Base-by-base conservation (phyloP, 2,797 vertebrate genomes). In the Poecile montanus region DNA sequence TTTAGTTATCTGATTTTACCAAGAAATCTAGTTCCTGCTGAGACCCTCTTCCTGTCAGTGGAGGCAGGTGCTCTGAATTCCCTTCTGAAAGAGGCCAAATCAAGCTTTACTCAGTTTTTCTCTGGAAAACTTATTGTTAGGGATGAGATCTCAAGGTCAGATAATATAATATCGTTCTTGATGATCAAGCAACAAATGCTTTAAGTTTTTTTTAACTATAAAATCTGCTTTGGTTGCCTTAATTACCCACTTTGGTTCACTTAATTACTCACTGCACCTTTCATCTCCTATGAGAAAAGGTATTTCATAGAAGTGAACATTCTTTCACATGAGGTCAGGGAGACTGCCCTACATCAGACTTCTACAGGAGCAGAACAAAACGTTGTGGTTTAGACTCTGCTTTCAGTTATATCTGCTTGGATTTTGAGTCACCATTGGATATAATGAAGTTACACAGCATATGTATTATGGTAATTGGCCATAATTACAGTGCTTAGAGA, bases 401-500 rank as follows among this genome's bases (percentile, higher is more conserved):
- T 83, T 77, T 78, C 62, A 44, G 36, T 81, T 82, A 13, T 29
- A 70, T 34, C 54, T 40, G 30, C 32, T 70, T 68, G 56, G 62
- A 42, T 90, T 84, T 84, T 45, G 62, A 93, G 48, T 86, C 63
- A 86, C 72, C 36, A 67, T 8, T 81, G 48, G n/a, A 45, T 42
- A 73, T 42, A 83, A 92, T 73, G 70, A 85, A 88, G 67, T 93
- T 89, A 66, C 48, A 34, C 14, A 74, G 51, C 40, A 57, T 67
- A 74, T 54, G 11, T 75, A 66, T 93, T 85, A 90, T 76, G 60
- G 74, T 89, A 92, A 76, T 72, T 87, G 26, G n/a, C 26, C 34
- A 47, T 87, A 94, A 79, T 87, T 92, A 42, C 13, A 88, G 65
- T 61, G 13, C 71, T 95, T 74, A 85, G 81, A 88, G 45, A 81